Conservation (phyloP, 2,888 invertebrate species). For the Heliconius ethilla region DNA sequence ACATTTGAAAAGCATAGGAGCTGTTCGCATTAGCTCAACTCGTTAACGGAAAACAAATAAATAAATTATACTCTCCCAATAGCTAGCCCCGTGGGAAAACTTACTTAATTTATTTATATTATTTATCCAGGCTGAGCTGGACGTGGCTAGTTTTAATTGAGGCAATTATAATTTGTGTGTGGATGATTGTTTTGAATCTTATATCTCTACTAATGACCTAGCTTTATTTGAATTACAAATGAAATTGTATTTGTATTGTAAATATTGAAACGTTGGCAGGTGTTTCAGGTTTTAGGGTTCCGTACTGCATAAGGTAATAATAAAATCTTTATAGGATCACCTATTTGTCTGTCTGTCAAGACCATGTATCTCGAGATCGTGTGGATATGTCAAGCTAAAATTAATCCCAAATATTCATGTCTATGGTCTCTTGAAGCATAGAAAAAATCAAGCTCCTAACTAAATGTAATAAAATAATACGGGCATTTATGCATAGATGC, state of each 20-base stretch:
- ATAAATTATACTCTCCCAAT: constrained; percentile 72
- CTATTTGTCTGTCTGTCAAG: too few relatives aligned
- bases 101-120: constrained; percentile 50
- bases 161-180: constrained; percentile 36
- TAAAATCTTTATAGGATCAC: too few relatives aligned
- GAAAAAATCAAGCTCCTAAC: too few relatives aligned
- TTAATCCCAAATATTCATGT: too few relatives aligned
- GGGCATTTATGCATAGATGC: too few relatives aligned
- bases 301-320: too few relatives aligned
- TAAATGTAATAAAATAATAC: too few relatives aligned
- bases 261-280: constrained; percentile 1
- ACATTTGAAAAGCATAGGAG: constrained; percentile 55
- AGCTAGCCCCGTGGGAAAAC: constrained; percentile 72
- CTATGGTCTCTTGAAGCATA: too few relatives aligned
- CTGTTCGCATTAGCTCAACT: constrained; percentile 65
- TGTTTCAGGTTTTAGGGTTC: not conserved
- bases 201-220: constrained; percentile 10
- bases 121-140: constrained; percentile 50
- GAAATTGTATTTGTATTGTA: not conserved
- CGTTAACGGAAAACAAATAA: constrained; percentile 78
- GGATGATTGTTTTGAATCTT: constrained; percentile 30
- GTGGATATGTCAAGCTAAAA: too few relatives aligned
- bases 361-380: too few relatives aligned
- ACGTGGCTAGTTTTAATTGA: constrained; percentile 47
- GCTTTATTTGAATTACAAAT: constrained; percentile 19